phyloP scores from a whole-genome alignment of 1,140 invertebrate genomes.

The Tetramorium parvispinum region DNA sequence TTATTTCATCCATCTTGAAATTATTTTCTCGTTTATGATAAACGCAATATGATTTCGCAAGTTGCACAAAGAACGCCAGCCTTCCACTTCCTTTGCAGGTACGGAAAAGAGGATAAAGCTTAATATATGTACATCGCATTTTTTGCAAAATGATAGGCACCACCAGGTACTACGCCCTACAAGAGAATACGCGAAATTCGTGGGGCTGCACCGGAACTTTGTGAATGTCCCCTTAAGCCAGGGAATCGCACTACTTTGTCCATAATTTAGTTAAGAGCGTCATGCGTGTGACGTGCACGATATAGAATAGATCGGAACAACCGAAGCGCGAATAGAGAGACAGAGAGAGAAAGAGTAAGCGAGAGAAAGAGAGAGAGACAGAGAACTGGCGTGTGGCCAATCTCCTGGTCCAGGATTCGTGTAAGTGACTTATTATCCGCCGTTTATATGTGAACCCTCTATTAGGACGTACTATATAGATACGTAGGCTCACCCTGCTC shows the following conservation, averaged over 20 bases:
- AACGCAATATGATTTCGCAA: not conserved
- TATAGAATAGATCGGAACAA: slow-evolving; percentile 86
- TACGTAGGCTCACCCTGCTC: slow-evolving; percentile 45
- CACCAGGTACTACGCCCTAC: not conserved
- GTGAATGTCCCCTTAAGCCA: slow-evolving; percentile 74
- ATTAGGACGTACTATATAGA: slow-evolving; percentile 62
- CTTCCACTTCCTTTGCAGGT: not conserved
- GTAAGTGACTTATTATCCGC: slow-evolving; percentile 85
- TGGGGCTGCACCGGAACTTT: slow-evolving; percentile 65
- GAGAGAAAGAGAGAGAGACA: not conserved
- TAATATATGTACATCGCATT: not conserved
- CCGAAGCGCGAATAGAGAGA: slow-evolving; percentile 84
- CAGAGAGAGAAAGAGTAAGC: not conserved
- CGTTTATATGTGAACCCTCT: slow-evolving; percentile 81
- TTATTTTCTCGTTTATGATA: not conserved
- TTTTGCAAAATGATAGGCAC: not conserved
- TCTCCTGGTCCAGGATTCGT: slow-evolving; percentile 78
- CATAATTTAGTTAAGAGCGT: slow-evolving; percentile 86
- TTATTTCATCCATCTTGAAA: not conserved
- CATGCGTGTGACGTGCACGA: slow-evolving; percentile 84
- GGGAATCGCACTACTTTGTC: slow-evolving; percentile 84
- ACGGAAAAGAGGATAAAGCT: not conserved
- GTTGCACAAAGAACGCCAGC: not conserved
- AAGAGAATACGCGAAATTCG: slow-evolving; percentile 47
- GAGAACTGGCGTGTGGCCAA: slow-evolving; percentile 83